Evolutionary conservation across 1,140 invertebrate species (phyloP), one percentile per base, ranked within the genome.

Genomic region (Drosophila hydei): DNA sequence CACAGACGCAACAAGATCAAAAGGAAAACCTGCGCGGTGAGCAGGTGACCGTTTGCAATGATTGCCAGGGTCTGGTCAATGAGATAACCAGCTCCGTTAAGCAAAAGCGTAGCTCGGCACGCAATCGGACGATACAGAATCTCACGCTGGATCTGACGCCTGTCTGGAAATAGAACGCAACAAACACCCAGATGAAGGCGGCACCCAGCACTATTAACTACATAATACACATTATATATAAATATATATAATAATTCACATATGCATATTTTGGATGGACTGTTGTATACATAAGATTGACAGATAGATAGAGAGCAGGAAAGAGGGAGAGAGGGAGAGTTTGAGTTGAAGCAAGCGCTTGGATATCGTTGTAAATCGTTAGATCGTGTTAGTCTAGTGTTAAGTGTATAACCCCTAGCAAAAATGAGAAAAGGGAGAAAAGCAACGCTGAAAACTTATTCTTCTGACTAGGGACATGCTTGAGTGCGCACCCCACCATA

Each of bases 61-160:
- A 98, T 92, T 99, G 98, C 92, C 97, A 97, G 90, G 95, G 96
- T 7, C 97, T 99, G 96, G 96, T 98, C 30, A 94, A 97, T 70
- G 96, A 98, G 92, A 98, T 98, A 84, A 98, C 98, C 79, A 96
- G 96, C 92, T 96, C 95, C 12, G 96, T 96, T 7, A 94, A 96
- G 79, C 95, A 95, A 38, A 95, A 95, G 52, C 94, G 96, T 63
- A 94, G 96, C 47, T 96, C 95, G 43, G 95, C 95, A 72, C 93
- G 96, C 63, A 96, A 96, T 92, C 95, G 95, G 89, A 94, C 96
- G 64, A 94, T 97, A 68, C 94, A 95, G 72, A 95, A 95, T 92
- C 93, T 97, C 72, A 96, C 96, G 23, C 93, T 97, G 12, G 96
- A 97, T 92, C 92, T 97, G 48, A 95, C 95, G 72, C 96, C 96